Conservation (phyloP, 2,888 invertebrate species). For the Athrips mouffetella region DNA sequence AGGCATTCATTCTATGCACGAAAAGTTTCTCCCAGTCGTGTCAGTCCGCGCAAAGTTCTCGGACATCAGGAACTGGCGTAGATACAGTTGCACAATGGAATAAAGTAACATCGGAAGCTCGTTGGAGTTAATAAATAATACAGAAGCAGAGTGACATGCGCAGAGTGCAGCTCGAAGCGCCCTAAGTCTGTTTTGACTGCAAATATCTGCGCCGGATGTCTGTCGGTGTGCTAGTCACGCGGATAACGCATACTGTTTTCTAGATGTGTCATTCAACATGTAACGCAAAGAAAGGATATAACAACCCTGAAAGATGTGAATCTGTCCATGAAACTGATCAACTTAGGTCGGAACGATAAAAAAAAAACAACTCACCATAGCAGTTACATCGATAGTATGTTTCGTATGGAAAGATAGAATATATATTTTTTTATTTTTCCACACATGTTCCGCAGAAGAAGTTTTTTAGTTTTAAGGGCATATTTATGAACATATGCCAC, state of each 20-base stretch:
- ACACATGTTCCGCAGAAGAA: too few relatives aligned
- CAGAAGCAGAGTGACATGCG: slow-evolving; percentile 70
- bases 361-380: too few relatives aligned
- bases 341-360: too few relatives aligned
- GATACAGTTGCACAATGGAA: slow-evolving; percentile 73
- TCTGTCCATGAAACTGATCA: too few relatives aligned
- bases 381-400: too few relatives aligned
- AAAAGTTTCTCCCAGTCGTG: slow-evolving; percentile 69
- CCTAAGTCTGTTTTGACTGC: slow-evolving; percentile 73
- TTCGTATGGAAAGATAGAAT: too few relatives aligned
- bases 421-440: too few relatives aligned
- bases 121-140: slow-evolving; percentile 78
- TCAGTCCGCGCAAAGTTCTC: slow-evolving; percentile 68
- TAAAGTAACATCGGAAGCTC: slow-evolving; percentile 77
- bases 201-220: slow-evolving; percentile 69
- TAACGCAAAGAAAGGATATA: background rate
- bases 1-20: slow-evolving; percentile 75
- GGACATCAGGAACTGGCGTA: slow-evolving; percentile 66
- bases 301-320: too few relatives aligned
- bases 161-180: slow-evolving; percentile 57
- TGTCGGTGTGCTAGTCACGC: slow-evolving; percentile 12
- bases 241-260: slow-evolving; percentile 6
- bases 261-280: slow-evolving; percentile 7
- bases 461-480: too few relatives aligned
- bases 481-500: too few relatives aligned